Evolutionary conservation across 2,797 vertebrate genomes (phyloP).

Genomic region (Silurus lanzhouensis): DNA sequence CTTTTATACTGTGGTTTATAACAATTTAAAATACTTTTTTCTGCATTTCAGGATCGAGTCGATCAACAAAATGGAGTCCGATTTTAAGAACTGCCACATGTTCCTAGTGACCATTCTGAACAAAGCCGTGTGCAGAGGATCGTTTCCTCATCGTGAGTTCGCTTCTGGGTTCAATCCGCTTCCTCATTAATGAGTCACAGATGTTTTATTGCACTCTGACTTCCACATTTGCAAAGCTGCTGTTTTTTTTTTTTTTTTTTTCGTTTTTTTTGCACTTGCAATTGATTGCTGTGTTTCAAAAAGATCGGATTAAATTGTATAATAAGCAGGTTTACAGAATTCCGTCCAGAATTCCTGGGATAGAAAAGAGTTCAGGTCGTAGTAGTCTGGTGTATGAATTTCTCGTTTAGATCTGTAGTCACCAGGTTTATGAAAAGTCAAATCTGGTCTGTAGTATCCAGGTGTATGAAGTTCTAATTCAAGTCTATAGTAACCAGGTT

Average conservation of each 20-base stretch:
- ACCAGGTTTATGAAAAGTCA: background rate
- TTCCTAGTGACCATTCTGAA: constrained; percentile 97
- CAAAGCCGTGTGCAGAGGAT: constrained; percentile 96
- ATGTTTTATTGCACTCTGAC: background rate
- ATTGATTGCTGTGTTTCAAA: background rate
- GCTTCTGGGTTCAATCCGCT: background rate
- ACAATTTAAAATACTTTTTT: background rate
- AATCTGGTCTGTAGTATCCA: background rate
- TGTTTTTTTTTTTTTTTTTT: background rate
- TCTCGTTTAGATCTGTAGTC: background rate
- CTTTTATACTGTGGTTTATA: background rate
- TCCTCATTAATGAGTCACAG: background rate
- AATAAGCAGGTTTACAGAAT: background rate
- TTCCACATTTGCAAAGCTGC: background rate
- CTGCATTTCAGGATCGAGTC: constrained; percentile 86
- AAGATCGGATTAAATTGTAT: background rate
- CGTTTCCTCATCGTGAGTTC: constrained; percentile 95
- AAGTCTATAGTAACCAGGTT: background rate
- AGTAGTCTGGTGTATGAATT: too few species aligned
- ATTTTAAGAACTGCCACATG: constrained; percentile 99
- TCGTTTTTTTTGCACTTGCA: background rate
- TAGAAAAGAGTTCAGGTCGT: too few species aligned
- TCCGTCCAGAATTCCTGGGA: too few species aligned
- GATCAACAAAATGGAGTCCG: constrained; percentile 98
- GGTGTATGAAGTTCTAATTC: background rate